Conservation (phyloP, 2,888 invertebrate genomes). For the Ephialtes manifestator region DNA sequence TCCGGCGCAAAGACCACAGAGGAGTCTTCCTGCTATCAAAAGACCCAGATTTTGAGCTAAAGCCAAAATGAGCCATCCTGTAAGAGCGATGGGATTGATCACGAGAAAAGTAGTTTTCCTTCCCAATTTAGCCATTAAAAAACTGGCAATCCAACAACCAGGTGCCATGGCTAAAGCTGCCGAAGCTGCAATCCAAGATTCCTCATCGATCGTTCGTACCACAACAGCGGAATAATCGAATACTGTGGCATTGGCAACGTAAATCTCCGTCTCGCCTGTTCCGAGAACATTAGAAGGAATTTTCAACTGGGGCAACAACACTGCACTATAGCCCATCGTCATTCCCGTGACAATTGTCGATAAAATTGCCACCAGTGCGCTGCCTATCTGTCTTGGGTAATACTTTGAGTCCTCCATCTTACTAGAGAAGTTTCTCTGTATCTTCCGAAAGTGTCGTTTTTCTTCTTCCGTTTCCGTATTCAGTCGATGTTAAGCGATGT, state of each 20-base stretch:
- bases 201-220: constrained; percentile 81
- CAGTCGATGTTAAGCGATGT: constrained; percentile 17
- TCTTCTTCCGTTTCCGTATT: constrained; percentile 3
- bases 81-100: constrained; percentile 87
- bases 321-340: constrained; percentile 89
- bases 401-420: constrained; percentile 64
- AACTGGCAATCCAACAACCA: constrained; percentile 83
- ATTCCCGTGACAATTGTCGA: constrained; percentile 88
- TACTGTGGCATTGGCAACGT: constrained; percentile 26
- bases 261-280: constrained; percentile 15
- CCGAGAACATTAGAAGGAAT: constrained; percentile 83
- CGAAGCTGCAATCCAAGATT: constrained; percentile 87
- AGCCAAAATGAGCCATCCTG: constrained; percentile 89
- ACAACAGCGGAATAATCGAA: neutral
- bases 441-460: neutral
- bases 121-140: constrained; percentile 89
- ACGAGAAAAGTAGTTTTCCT: constrained; percentile 88
- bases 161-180: constrained; percentile 88
- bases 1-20: constrained; percentile 88
- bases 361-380: constrained; percentile 87
- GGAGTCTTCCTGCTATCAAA: constrained; percentile 87
- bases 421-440: neutral
- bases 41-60: constrained; percentile 86
- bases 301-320: constrained; percentile 88
- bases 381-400: constrained; percentile 86